Conservation (phyloP, 1,140 invertebrate species). For the Bombus fervidus region DNA sequence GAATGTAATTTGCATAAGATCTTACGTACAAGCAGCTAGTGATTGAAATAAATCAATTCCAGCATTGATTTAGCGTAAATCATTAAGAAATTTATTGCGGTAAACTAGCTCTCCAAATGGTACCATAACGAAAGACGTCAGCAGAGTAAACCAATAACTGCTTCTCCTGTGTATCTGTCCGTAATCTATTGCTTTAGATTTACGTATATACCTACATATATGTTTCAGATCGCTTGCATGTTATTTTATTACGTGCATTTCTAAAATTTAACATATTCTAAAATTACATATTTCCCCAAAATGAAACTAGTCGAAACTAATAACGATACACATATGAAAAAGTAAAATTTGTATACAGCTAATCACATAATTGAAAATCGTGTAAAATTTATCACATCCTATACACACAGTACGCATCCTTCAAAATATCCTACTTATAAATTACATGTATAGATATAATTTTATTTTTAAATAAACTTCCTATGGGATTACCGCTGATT, state of each 20-base stretch:
- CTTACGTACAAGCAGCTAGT: background rate
- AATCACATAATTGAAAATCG: too few species aligned
- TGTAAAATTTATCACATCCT: too few species aligned
- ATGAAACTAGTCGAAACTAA: too few species aligned
- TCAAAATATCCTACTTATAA: too few species aligned
- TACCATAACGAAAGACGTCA: constrained; percentile 33
- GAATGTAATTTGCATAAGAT: constrained; percentile 21
- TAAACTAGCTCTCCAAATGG: constrained; percentile 24
- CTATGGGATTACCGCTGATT: too few species aligned
- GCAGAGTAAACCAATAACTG: constrained; percentile 28
- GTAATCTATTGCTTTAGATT: constrained; percentile 10
- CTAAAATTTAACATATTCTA: background rate
- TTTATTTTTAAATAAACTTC: too few species aligned
- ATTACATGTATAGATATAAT: too few species aligned
- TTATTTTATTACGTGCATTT: background rate
- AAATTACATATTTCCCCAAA: too few species aligned
- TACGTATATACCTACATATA: background rate
- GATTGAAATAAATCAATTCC: constrained; percentile 33
- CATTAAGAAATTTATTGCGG: constrained; percentile 2
- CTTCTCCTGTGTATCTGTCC: background rate
- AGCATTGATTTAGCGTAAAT: constrained; percentile 20
- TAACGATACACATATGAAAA: too few species aligned
- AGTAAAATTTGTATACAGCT: too few species aligned
- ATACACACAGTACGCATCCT: too few species aligned
- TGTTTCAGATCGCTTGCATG: background rate